These are phyloP conservation scores for Protosalanx chinensis DNA, from an alignment of 2,797 vertebrate species.

Conservation along the genomic window DNA sequence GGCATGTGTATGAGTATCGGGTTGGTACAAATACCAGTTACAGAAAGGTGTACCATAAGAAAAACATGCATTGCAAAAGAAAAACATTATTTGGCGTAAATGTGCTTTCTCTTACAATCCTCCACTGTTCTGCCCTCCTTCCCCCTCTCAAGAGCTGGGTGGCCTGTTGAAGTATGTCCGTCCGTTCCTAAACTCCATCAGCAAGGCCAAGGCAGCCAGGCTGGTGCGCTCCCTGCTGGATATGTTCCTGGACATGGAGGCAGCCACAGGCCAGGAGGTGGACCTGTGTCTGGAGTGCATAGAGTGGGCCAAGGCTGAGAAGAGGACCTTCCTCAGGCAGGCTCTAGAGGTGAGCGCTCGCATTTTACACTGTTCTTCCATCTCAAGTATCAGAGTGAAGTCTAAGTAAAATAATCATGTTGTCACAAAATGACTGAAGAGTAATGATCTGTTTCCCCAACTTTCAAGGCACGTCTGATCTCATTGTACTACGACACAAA, in stretches of 20 bases:
- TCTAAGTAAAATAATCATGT: too few species aligned
- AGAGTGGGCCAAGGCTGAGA: conserved; percentile 97
- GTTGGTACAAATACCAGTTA: too few species aligned
- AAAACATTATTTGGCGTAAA: neutral
- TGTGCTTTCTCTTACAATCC: neutral
- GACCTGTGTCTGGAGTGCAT: conserved; percentile 97
- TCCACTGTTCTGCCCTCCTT: neutral
- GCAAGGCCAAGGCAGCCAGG: conserved; percentile 96
- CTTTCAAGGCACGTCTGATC: conserved; percentile 87
- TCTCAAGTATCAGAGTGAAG: too few species aligned
- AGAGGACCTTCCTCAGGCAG: conserved; percentile 96
- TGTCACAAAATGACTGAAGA: too few species aligned
- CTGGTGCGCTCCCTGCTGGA: conserved; percentile 93
- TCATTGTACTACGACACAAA: conserved; percentile 98
- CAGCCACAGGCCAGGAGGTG: conserved; percentile 96
- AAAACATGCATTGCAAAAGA: neutral
- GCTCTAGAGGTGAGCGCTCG: conserved; percentile 85
- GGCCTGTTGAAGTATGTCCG: conserved; percentile 95
- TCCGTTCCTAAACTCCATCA: conserved; percentile 97
- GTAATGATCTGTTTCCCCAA: conserved; percentile 11
- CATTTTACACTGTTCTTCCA: too few species aligned
- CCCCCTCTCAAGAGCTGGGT: conserved; percentile 81
- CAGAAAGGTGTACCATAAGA: neutral
- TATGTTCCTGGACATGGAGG: conserved; percentile 98
- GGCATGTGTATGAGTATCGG: neutral